These are phyloP conservation scores for Dromas ardeola DNA, from an alignment of 2,113 vertebrate genomes.

Conservation along the genomic window DNA sequence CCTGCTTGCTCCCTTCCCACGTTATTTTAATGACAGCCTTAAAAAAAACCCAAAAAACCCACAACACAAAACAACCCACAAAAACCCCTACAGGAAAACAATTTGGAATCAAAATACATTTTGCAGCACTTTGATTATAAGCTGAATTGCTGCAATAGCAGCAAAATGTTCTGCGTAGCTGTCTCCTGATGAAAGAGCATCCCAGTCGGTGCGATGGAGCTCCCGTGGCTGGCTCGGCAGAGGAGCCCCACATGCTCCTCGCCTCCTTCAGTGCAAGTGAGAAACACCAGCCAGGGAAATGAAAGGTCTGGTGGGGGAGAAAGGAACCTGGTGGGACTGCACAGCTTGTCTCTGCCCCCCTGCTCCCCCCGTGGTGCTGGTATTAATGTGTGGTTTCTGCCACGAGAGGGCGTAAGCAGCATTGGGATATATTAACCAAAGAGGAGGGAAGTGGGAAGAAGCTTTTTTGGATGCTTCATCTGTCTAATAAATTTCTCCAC, in stretches of 20 bases:
- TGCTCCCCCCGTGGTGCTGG: neutral
- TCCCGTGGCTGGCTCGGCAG: neutral
- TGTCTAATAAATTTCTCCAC: neutral
- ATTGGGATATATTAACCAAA: neutral
- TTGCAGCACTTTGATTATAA: neutral
- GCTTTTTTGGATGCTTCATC: neutral
- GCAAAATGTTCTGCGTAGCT: neutral
- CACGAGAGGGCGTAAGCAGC: slow-evolving; percentile 60
- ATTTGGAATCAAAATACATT: neutral
- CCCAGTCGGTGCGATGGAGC: neutral
- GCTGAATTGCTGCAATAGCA: neutral
- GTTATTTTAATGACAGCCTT: neutral
- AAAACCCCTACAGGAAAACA: neutral
- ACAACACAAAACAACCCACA: neutral
- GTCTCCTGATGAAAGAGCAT: neutral
- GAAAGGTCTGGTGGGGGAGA: rapidly evolving
- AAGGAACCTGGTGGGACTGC: neutral
- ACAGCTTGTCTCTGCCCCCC: neutral
- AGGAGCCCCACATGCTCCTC: neutral
- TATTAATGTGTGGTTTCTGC: neutral
- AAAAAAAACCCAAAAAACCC: neutral
- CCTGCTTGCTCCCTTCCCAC: neutral
- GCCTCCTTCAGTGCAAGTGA: neutral
- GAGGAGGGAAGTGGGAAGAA: neutral
- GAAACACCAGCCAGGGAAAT: neutral